Conservation (phyloP, 2,888 invertebrate genomes). For the Xestobium rufovillosum region DNA sequence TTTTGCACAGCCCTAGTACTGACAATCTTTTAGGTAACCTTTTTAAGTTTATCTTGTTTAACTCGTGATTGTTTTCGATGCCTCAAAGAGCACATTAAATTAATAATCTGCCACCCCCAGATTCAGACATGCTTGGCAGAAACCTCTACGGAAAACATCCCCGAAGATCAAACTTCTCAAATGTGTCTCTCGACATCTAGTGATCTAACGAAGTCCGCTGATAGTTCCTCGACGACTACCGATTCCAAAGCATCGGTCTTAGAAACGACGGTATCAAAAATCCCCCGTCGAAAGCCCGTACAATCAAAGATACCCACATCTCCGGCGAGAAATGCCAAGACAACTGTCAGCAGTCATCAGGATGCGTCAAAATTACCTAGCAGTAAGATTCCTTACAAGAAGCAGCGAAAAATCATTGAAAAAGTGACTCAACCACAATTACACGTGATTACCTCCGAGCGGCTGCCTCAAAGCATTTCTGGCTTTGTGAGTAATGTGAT, state of each 20-base stretch:
- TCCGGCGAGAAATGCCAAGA: conserved; percentile 31
- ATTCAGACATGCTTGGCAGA: no score
- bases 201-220: conserved; percentile 31
- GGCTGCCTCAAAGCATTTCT: conserved; percentile 36
- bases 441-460: conserved; percentile 40
- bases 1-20: no score
- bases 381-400: conserved; percentile 50
- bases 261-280: conserved; percentile 60
- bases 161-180: no score
- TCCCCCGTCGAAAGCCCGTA: conserved; percentile 40
- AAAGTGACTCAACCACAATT: conserved; percentile 28
- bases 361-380: conserved; percentile 49
- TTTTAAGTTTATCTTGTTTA: no score
- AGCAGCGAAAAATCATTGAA: conserved; percentile 30
- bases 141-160: no score
- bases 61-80: no score
- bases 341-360: conserved; percentile 40
- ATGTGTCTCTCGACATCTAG: conserved; percentile 32
- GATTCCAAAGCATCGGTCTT: conserved; percentile 63
- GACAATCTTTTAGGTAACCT: no score
- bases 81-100: no score
- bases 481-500: conserved; percentile 40
- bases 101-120: no score
- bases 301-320: conserved; percentile 35
- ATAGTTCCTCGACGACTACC: conserved; percentile 58